Base-by-base conservation (phyloP, 53 echinoderm and acorn worm genomes). In the Luidia sarsii region DNA sequence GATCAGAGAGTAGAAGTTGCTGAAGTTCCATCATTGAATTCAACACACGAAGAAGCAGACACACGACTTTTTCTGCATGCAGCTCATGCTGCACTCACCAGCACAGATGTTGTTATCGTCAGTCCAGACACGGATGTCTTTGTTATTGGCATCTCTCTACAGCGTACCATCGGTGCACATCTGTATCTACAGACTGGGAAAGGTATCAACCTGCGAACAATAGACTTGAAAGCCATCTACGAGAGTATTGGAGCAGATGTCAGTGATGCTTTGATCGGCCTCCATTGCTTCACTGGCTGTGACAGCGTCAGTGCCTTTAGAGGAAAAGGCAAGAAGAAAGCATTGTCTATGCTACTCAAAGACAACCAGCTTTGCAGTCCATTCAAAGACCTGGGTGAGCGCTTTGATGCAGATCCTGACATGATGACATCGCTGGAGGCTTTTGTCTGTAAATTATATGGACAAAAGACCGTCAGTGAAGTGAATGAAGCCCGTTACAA, bases 91-190 rank as follows among this genome's bases (percentile, higher is more conserved):
- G 84, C 84, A 2, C 28, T 43, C 27, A 11, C 28, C 14, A 74
- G 38, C 16, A 9, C 33, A 38, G 15, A 24, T 7, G 53, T 82
- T 30, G 33, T 75, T 36, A 83, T 88, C 45, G 54, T 52, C 36
- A 82, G 82, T 38, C 82, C 82, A 1, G 87, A 87, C 64, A 87
- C 87, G 14, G 82, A 87, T 66, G 83, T 88, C n/a, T 83, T 88
- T 56, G 50, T 83, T 32, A 82, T 88, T 59, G 77, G 64, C 8
- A 35, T 88, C 5, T 56, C 83, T 16, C 39, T 70, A 19, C 41
- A 73, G 36, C n/a, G 16, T 8, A 28, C 29, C 13, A 55, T 88
- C 27, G 19, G 20, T 22, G 55, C 56, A 37, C 62, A 52, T 15
- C 75, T 88, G 3, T 88, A 65, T 41, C 75, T 88, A 30, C 80